phyloP scores from a whole-genome alignment of 2,797 vertebrate genomes.

The Rhynchotus rufescens region DNA sequence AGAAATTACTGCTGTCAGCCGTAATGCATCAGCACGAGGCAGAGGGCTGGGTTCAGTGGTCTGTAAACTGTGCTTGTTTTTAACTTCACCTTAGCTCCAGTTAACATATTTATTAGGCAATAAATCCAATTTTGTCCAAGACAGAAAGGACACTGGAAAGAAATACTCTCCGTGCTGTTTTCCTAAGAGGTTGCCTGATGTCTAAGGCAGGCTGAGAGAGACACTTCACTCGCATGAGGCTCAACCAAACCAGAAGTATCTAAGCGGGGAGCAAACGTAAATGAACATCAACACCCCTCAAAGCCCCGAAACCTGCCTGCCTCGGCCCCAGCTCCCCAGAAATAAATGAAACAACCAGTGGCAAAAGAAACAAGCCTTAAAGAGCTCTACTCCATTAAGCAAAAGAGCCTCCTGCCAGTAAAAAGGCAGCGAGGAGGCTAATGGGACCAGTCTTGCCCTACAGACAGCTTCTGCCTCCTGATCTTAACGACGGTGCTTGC shows the following conservation, averaged over 20 bases:
- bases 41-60: conserved; percentile 55
- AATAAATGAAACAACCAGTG: not conserved
- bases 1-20: conserved; percentile 73
- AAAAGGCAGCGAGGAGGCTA: not conserved
- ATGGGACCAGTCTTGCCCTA: conserved; percentile 25
- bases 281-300: not conserved
- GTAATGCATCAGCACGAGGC: conserved; percentile 3
- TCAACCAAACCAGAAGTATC: not conserved
- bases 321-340: not conserved
- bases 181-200: not conserved
- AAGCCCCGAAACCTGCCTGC: not conserved
- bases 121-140: not conserved
- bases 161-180: not conserved
- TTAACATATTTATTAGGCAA: not conserved
- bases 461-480: conserved; percentile 28
- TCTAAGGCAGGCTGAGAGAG: not conserved
- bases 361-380: not conserved
- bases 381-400: not conserved
- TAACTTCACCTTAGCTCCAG: not conserved
- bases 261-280: not conserved
- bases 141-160: not conserved
- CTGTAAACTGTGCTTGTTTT: conserved; percentile 19
- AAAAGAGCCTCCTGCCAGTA: not conserved
- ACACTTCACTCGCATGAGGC: not conserved
- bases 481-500: not conserved